Evolutionary conservation across 2,888 invertebrate species (phyloP).

Genomic region (Cheilosia scutellata): DNA sequence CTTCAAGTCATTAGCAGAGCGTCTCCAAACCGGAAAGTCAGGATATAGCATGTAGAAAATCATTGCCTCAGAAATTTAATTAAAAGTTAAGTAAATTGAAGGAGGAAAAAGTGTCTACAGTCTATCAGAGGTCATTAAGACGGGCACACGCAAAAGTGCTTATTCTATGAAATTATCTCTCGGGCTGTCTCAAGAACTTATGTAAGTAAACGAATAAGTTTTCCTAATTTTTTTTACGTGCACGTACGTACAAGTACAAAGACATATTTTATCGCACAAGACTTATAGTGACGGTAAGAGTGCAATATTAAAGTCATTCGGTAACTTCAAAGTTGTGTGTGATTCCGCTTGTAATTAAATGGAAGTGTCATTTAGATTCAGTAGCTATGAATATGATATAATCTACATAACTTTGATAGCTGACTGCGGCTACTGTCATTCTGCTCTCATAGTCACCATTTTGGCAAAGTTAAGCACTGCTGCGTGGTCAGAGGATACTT

Average conservation of each 20-base stretch:
- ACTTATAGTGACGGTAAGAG: not conserved
- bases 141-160: conserved; percentile 43
- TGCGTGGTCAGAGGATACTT: too few species aligned
- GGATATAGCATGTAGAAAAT: conserved; percentile 60
- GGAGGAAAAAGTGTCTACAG: conserved; percentile 25
- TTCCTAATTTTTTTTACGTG: conserved; percentile 31
- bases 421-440: too few species aligned
- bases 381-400: too few species aligned
- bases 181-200: conserved; percentile 43
- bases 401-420: too few species aligned
- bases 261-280: not conserved
- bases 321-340: not conserved
- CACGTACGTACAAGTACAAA: not conserved
- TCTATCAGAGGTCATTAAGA: conserved; percentile 21
- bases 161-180: conserved; percentile 30
- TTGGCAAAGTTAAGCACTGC: too few species aligned
- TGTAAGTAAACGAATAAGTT: conserved; percentile 25
- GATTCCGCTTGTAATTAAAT: too few species aligned
- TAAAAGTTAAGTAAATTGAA: conserved; percentile 51
- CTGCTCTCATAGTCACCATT: too few species aligned
- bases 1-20: conserved; percentile 38
- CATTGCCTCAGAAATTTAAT: conserved; percentile 67
- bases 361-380: too few species aligned
- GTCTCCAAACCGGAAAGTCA: conserved; percentile 38
- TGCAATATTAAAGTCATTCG: not conserved